A percentile compares a stretch with the other conserved stretches of the same genome.
Evolutionary conservation across 2,797 vertebrate genomes (phyloP).

Genomic region (Arnoldichthys spilopterus): DNA sequence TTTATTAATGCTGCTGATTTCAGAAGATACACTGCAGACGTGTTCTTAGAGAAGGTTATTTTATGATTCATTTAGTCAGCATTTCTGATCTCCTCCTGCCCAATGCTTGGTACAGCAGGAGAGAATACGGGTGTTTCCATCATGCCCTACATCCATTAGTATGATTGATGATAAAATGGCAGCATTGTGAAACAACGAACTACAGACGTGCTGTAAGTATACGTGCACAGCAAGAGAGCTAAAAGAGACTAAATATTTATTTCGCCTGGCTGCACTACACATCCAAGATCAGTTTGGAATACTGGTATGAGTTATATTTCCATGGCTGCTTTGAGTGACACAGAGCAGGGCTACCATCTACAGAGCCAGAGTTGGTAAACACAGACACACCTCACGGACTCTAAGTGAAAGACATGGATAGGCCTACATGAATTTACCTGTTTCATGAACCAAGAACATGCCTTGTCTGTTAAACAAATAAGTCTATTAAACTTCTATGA

Average conservation of each 20-base stretch:
- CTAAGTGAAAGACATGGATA: conserved; percentile 37
- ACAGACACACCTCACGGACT: conserved; percentile 36
- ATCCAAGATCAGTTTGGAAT: conserved; percentile 23
- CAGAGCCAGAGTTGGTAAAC: conserved; percentile 34
- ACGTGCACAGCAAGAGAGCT: conserved; percentile 12
- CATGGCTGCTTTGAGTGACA: conserved; percentile 38
- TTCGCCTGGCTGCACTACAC: conserved; percentile 40
- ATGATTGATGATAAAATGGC: conserved; percentile 9
- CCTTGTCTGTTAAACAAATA: background rate
- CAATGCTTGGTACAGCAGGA: background rate
- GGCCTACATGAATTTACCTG: background rate
- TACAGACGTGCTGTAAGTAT: conserved; percentile 12
- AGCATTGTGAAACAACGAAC: conserved; percentile 34
- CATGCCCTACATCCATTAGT: background rate
- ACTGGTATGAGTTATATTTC: conserved; percentile 28
- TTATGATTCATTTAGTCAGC: background rate
- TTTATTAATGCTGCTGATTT: too few relatives aligned
- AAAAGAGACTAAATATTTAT: conserved; percentile 62
- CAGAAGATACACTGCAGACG: too few relatives aligned
- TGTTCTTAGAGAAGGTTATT: background rate
- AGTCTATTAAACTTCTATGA: background rate
- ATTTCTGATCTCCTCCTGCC: background rate
- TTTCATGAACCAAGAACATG: background rate
- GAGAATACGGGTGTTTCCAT: background rate
- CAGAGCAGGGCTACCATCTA: conserved; percentile 30